These are phyloP conservation scores for Pyrocephalus nanus DNA, from an alignment of 2,797 vertebrate genomes.

Conservation along the genomic window DNA sequence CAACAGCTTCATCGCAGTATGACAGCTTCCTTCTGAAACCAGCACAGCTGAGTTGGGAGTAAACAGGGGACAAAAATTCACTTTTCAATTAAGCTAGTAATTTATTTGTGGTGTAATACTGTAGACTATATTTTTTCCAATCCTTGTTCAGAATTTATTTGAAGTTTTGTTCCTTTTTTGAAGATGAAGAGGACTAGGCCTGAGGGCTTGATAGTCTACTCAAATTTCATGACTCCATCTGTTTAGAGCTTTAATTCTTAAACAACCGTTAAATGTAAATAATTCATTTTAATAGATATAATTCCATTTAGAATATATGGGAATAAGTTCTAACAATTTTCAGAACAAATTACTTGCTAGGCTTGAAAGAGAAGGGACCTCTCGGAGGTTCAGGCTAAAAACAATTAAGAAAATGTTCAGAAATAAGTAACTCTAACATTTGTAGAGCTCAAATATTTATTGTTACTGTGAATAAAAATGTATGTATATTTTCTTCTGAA, in stretches of 20 bases:
- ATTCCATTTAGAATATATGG: neutral
- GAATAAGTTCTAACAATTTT: neutral
- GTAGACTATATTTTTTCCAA: neutral
- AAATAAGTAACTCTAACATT: neutral
- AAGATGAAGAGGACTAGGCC: neutral
- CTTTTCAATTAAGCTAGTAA: constrained; percentile 25
- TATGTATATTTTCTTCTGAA: neutral
- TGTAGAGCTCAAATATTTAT: neutral
- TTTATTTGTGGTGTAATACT: constrained; percentile 17
- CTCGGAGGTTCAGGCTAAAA: neutral
- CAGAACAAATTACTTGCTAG: neutral
- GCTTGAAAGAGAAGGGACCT: neutral
- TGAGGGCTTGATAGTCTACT: neutral
- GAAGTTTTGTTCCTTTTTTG: neutral
- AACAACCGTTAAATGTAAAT: neutral
- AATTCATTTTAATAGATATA: neutral
- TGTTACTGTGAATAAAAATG: neutral
- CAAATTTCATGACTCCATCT: neutral
- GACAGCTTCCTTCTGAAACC: constrained; percentile 34
- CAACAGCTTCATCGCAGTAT: neutral
- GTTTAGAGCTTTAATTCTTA: neutral
- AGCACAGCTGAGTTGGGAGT: constrained; percentile 6
- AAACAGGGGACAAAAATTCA: neutral
- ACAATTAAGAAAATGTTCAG: neutral
- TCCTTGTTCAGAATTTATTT: neutral